Percentiles rank a stretch among this genome's conserved stretches.
Conservation (phyloP, 2,113 vertebrate species). For the Oryctolagus cuniculus region mOryCun1.1 NC_091432.1:28515001-28515500, state of each 20-base stretch:
- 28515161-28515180: neutral
- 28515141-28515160: neutral
- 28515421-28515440: neutral
- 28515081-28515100: neutral
- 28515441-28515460: neutral
- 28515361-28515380: neutral
- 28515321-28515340: no score
- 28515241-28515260: no score
- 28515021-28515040: neutral
- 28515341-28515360: no score
- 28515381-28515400: no score
- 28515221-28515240: neutral
- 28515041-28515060: neutral
- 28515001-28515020: neutral
- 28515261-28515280: neutral
- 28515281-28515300: no score
- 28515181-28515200: neutral
- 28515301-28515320: neutral
- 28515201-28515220: neutral
- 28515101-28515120: neutral
- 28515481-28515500: conserved; percentile 11
- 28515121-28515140: neutral
- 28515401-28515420: neutral
- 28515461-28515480: neutral
- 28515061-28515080: neutral